These are phyloP conservation scores for Peromyscus maniculatus DNA, from an alignment of 2,113 vertebrate species.

Conservation along the genomic window DNA sequence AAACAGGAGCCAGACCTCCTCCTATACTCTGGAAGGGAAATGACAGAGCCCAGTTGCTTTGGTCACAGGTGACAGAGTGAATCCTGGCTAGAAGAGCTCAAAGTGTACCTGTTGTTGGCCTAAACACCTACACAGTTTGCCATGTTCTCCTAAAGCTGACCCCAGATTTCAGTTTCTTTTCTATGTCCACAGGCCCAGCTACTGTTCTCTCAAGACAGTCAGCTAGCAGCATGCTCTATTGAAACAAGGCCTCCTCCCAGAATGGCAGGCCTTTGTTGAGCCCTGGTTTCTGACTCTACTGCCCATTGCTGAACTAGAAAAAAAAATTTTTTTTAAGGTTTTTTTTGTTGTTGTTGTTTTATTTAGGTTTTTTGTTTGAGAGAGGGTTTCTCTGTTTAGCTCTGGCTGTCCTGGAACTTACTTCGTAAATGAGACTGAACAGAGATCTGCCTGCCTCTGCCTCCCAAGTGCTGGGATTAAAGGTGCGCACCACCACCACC, in stretches of 20 bases:
- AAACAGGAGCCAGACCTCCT: not conserved
- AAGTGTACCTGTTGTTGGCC: not conserved
- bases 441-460: not conserved
- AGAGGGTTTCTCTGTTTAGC: not conserved
- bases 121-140: not conserved
- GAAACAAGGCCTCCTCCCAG: not conserved
- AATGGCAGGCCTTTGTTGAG: not conserved
- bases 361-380: not conserved
- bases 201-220: not conserved
- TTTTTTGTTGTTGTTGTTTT: too few relatives aligned
- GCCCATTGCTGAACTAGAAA: not conserved
- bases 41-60: not conserved
- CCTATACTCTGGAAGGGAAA: not conserved
- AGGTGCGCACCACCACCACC: not conserved
- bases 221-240: not conserved
- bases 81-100: not conserved
- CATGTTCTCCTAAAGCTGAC: not conserved
- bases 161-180: not conserved
- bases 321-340: too few relatives aligned
- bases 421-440: too few relatives aligned
- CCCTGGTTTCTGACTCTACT: not conserved
- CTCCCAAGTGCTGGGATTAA: not conserved
- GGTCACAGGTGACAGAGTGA: not conserved
- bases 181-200: not conserved
- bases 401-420: too few relatives aligned